Evolutionary conservation across 2,888 invertebrate genomes (phyloP).

Genomic region (Aleiodes leptofemur): DNA sequence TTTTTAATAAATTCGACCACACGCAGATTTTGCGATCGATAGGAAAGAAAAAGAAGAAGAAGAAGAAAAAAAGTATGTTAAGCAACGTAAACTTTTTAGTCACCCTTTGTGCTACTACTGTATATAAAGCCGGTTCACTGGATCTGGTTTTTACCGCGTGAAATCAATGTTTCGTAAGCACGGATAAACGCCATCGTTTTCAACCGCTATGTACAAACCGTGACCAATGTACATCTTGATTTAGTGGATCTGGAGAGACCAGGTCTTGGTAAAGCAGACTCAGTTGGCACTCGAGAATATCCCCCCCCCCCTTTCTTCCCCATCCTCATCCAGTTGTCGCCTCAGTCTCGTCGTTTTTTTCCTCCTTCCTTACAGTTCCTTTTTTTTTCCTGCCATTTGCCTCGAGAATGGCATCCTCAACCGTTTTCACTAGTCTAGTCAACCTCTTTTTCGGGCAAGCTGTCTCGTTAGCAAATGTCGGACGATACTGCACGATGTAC

Average conservation of each 20-base stretch:
- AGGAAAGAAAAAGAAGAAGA: neutral
- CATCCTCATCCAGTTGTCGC: constrained; percentile 2
- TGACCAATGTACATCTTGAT: constrained; percentile 75
- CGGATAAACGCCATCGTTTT: constrained; percentile 66
- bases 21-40: neutral
- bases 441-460: constrained; percentile 59
- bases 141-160: constrained; percentile 66
- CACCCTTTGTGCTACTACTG: constrained; percentile 29
- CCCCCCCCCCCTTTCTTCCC: constrained; percentile 9
- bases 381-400: too few relatives aligned
- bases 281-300: constrained; percentile 42
- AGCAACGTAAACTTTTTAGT: constrained; percentile 22
- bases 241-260: constrained; percentile 69
- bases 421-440: constrained; percentile 43
- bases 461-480: constrained; percentile 72
- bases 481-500: constrained; percentile 6
- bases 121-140: constrained; percentile 16
- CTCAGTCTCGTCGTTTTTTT: constrained; percentile 11
- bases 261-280: constrained; percentile 49
- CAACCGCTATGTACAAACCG: constrained; percentile 65
- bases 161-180: constrained; percentile 75
- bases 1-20: too few relatives aligned
- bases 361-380: too few relatives aligned
- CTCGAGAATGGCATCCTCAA: too few relatives aligned
- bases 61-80: too few relatives aligned